Conservation (phyloP, 2,797 vertebrate genomes). For the Arvicola amphibius region DNA sequence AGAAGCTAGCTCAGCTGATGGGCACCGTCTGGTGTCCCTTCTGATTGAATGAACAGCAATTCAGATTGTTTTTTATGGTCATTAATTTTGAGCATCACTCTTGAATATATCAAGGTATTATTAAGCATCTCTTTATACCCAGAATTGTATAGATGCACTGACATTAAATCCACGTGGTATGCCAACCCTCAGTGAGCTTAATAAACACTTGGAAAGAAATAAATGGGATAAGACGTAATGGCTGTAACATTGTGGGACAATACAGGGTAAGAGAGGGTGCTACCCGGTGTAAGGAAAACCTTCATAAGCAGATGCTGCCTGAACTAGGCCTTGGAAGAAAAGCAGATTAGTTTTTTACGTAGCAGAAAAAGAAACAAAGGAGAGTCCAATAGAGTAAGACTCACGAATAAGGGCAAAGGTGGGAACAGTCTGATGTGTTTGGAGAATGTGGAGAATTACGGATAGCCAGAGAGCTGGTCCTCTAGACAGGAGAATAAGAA, state of each 20-base stretch:
- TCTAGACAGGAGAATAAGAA: not conserved
- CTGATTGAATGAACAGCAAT: not conserved
- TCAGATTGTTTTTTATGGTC: not conserved
- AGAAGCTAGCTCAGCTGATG: not conserved
- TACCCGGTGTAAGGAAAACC: not conserved
- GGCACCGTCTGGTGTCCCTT: not conserved
- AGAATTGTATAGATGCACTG: not conserved
- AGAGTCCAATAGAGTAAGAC: not conserved
- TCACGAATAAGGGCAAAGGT: not conserved
- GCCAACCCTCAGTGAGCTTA: not conserved
- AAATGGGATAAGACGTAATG: not conserved
- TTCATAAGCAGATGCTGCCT: not conserved
- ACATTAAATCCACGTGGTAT: not conserved
- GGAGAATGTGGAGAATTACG: not conserved
- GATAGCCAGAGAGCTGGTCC: not conserved
- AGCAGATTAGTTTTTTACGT: not conserved
- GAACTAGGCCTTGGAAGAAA: not conserved
- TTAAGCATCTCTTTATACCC: not conserved
- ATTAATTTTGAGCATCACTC: not conserved
- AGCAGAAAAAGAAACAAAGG: not conserved
- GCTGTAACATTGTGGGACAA: not conserved
- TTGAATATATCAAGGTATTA: not conserved
- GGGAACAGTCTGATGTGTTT: not conserved
- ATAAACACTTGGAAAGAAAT: slow-evolving; percentile 47
- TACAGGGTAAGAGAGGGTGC: not conserved